Evolutionary conservation across 2,888 invertebrate species (phyloP), one percentile per base, ranked within the genome.

Genomic region (Lycocerus yunnanus): DNA sequence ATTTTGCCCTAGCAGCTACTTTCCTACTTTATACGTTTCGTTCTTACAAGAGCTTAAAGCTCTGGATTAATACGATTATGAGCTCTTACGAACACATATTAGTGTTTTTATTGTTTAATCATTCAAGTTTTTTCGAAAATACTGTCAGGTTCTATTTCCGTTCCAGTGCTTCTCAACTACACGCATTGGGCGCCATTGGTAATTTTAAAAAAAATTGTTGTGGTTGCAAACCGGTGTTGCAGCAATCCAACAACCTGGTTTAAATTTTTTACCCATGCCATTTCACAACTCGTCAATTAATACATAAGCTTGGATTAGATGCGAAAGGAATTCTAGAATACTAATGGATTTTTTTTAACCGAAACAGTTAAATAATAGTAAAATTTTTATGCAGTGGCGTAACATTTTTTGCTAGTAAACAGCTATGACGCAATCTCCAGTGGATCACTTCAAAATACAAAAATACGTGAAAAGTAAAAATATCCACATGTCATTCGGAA

Each of bases 1-100:
- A 69, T 69, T 21, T 69, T 15, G 60, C 13, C 15, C 61, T 18
- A 20, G 43, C 16, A 18, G 70, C 60, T 15, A 63, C 61, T 65
- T 70, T 21, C 13, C 27, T 27, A 24, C 15, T 9, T 10, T 21
- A 20, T 16, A 27, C 43, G 61, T 61, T 24, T 69, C 60, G 21
- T 21, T 69, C 68, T 69, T 69, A 10, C 24, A 60, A 59, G 61
- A 15, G 15, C 24, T 61, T 16, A 58, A 10, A 20, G 14, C 58
- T 58, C 8, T 15, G 43, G 43, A 15, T 67, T 67, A 67, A 67
- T 67, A 43, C 67, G 43, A 43, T 67, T 61, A 61, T 61, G 61
- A 61, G 27, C 27, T 27, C 27, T 27, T 27, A 27, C 27, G 27
- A 27, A 27, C 27, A 27, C 27, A 27, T 27, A 27, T 27, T 27